These are phyloP conservation scores for Plectrocnemia conspersa DNA, from an alignment of 1,140 invertebrate species.

Conservation along the genomic window DNA sequence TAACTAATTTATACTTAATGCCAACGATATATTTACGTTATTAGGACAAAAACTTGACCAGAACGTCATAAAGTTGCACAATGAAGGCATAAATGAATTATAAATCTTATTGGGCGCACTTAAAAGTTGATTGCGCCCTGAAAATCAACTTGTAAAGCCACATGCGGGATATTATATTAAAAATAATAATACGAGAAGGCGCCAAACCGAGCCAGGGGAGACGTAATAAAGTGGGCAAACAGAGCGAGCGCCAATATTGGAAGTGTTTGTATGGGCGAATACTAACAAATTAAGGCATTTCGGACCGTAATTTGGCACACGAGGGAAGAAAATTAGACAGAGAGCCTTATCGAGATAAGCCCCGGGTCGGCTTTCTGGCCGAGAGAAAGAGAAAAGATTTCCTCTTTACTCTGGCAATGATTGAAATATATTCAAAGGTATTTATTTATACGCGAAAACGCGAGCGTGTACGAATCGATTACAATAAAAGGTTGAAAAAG, in stretches of 20 bases:
- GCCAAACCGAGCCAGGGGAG: too few relatives aligned
- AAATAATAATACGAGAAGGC: too few relatives aligned
- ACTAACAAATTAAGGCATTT: constrained; percentile 13
- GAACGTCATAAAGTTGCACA: too few relatives aligned
- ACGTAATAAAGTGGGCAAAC: constrained; percentile 8
- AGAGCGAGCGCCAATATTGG: not conserved
- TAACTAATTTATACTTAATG: too few relatives aligned
- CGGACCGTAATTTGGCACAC: constrained; percentile 11
- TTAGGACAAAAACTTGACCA: too few relatives aligned
- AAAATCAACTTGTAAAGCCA: too few relatives aligned
- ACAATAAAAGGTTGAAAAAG: constrained; percentile 35
- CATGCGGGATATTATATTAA: too few relatives aligned
- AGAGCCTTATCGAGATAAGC: constrained; percentile 13
- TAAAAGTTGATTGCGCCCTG: too few relatives aligned
- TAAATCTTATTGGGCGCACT: too few relatives aligned
- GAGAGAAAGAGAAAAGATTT: constrained; percentile 16
- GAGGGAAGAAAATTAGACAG: constrained; percentile 21
- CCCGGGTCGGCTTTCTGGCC: not conserved
- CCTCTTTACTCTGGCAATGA: constrained; percentile 24
- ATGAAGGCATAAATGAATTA: too few relatives aligned
- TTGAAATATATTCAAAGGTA: constrained; percentile 33
- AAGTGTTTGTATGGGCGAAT: constrained; percentile 6
- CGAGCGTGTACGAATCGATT: constrained; percentile 33
- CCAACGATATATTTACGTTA: too few relatives aligned
- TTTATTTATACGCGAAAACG: constrained; percentile 24